Percentiles rank a stretch among this genome's conserved stretches.
Conservation (phyloP, 2,888 invertebrate species). For the Phasia obesa region DNA sequence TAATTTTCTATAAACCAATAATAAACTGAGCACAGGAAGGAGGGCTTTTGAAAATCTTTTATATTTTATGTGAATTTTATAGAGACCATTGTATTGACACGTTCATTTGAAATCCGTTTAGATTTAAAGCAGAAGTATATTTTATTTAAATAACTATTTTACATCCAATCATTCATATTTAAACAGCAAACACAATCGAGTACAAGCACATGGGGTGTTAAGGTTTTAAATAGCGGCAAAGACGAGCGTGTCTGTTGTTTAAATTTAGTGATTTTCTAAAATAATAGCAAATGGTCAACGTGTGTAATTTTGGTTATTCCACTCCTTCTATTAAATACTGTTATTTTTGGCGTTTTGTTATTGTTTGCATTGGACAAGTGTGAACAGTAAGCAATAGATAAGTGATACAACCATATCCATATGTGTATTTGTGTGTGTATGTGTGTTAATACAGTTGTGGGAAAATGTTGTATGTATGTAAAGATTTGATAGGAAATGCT, state of each 20-base stretch:
- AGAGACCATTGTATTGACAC: conserved; percentile 27
- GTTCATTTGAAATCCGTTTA: neutral
- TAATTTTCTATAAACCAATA: conserved; percentile 57
- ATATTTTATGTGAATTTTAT: conserved; percentile 26
- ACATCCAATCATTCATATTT: conserved; percentile 55
- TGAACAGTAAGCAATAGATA: conserved; percentile 37
- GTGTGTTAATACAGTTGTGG: neutral
- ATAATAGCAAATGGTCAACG: conserved; percentile 40
- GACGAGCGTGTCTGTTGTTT: conserved; percentile 63
- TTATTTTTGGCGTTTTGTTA: conserved; percentile 15
- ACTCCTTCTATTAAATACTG: conserved; percentile 7
- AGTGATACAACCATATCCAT: too few species aligned
- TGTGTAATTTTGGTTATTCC: conserved; percentile 59
- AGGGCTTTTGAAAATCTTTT: neutral
- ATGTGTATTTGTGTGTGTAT: neutral
- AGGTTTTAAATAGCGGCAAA: conserved; percentile 53
- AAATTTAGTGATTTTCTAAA: conserved; percentile 66
- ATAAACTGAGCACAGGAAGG: neutral
- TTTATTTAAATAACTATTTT: conserved; percentile 61
- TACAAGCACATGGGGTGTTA: conserved; percentile 16
- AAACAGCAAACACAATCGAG: conserved; percentile 14
- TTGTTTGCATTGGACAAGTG: conserved; percentile 36
- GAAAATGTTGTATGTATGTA: too few species aligned
- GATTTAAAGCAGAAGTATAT: conserved; percentile 19
- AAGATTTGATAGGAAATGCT: too few species aligned